phyloP scores from a whole-genome alignment of 2,797 vertebrate species.

The Agapornis canus region DNA sequence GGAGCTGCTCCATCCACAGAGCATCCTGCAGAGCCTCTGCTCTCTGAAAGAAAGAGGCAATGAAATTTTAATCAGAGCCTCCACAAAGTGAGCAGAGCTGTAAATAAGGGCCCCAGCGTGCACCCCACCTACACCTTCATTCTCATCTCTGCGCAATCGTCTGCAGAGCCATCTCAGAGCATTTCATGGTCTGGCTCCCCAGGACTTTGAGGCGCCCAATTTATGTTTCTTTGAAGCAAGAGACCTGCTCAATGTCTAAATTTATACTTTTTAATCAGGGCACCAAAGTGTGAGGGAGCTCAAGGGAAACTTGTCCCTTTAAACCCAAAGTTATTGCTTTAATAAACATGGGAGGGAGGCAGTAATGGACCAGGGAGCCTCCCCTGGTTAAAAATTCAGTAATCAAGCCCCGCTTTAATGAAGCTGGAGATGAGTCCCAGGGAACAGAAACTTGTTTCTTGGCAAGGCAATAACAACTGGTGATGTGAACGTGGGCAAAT shows the following conservation, averaged over 20 bases:
- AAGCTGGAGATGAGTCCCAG: not conserved
- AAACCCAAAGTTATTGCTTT: conserved; percentile 74
- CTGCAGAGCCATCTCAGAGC: not conserved
- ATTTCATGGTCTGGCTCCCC: not conserved
- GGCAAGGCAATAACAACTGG: not conserved
- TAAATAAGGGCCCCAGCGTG: not conserved
- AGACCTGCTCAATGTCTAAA: conserved; percentile 23
- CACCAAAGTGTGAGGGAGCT: not conserved
- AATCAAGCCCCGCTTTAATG: conserved; percentile 23
- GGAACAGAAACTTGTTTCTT: not conserved
- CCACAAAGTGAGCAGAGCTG: not conserved
- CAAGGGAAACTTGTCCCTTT: conserved; percentile 41
- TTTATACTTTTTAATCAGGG: conserved; percentile 72
- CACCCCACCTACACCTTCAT: not conserved
- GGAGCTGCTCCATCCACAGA: not conserved
- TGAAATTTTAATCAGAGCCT: conserved; percentile 6
- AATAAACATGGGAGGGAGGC: conserved; percentile 57
- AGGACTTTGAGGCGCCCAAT: not conserved
- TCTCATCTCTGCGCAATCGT: fast-evolving
- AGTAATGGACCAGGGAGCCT: not conserved
- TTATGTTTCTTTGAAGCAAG: not conserved
- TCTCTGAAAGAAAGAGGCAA: not conserved
- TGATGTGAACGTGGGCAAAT: not conserved
- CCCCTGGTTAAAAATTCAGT: conserved; percentile 35
- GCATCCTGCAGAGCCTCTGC: not conserved